Evolutionary conservation across 2,113 vertebrate species (phyloP), one percentile per base, ranked within the genome.

Genomic region (Ammodytes dubius): DNA sequence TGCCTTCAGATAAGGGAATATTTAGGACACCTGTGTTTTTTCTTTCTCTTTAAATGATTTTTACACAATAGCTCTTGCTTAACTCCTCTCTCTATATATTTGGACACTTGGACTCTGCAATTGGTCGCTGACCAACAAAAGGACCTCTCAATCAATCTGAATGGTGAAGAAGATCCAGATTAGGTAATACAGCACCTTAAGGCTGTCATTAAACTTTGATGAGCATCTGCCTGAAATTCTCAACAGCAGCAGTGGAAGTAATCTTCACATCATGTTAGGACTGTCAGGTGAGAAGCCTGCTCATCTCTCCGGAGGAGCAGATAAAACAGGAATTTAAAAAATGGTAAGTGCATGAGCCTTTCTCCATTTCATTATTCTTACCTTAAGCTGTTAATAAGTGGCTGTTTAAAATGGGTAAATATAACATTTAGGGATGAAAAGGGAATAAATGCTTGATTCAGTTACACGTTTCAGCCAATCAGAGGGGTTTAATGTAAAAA

Each of bases 151-250:
- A 67, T 91, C 70, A 77, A 83, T 80, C 60, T 71, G 69, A 73
- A 85, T 65, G 69, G 74, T 69, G 85, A 93, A 89, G 89, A 94
- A 87, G 90, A 95, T 89, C 85, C 87, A 94, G 84, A 91, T 89
- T 39, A 82, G 88, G 95, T 95, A 95, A 95, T 49, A 70, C 75
- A 78, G 94, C 93, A 95, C 94, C 92, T 93, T 90, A 92, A 95
- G 92, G 87, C 74, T 63, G 58, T 73, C 87, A 82, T 95, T 93
- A 95, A 96, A 93, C 60, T 95, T 95, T 94, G 86, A 96, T 96
- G 92, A 90, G 90, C 71, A 59, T 82, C 89, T 88, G 88, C 80
- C 76, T 74, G 81, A 86, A 91, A 95, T 91, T 92, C 79, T 87
- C 80, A 73, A 40, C 70, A 81, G 81, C 70, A 64, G 35, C 59